Evolutionary conservation across 2,113 vertebrate species (phyloP).

Genomic region (Nerophis lumbriciformis): DNA sequence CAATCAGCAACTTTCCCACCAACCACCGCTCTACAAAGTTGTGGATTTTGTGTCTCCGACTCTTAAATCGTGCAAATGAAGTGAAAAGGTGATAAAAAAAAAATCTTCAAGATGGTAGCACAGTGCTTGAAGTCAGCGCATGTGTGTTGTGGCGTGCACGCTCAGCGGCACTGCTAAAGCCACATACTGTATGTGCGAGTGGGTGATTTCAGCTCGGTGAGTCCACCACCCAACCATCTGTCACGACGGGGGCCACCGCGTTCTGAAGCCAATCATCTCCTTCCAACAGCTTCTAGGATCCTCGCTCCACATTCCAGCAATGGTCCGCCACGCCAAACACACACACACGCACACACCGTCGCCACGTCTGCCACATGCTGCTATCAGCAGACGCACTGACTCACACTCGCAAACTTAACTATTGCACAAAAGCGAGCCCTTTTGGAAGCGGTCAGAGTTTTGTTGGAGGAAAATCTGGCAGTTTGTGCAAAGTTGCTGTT

Average conservation of each 20-base stretch:
- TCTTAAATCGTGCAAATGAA: neutral
- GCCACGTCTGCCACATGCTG: slow-evolving; percentile 58
- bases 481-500: slow-evolving; percentile 21
- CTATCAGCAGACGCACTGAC: slow-evolving; percentile 43
- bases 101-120: neutral
- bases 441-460: slow-evolving; percentile 34
- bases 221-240: slow-evolving; percentile 76
- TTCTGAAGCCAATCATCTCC: slow-evolving; percentile 72
- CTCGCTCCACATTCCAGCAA: slow-evolving; percentile 69
- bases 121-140: slow-evolving; percentile 7
- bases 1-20: neutral
- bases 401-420: slow-evolving; percentile 36
- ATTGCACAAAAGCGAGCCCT: slow-evolving; percentile 35
- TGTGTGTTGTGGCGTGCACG: slow-evolving; percentile 16
- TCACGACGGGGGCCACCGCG: slow-evolving; percentile 66
- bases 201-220: slow-evolving; percentile 57
- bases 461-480: slow-evolving; percentile 28
- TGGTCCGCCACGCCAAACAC: slow-evolving; percentile 53
- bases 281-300: slow-evolving; percentile 73
- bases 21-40: too few relatives aligned
- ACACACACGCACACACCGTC: slow-evolving; percentile 50
- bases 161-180: slow-evolving; percentile 27
- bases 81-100: neutral
- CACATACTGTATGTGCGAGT: slow-evolving; percentile 56
- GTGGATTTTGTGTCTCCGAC: too few relatives aligned